These are phyloP conservation scores for Lithophane ornitopus DNA, from an alignment of 2,888 invertebrate species.

Conservation along the genomic window DNA sequence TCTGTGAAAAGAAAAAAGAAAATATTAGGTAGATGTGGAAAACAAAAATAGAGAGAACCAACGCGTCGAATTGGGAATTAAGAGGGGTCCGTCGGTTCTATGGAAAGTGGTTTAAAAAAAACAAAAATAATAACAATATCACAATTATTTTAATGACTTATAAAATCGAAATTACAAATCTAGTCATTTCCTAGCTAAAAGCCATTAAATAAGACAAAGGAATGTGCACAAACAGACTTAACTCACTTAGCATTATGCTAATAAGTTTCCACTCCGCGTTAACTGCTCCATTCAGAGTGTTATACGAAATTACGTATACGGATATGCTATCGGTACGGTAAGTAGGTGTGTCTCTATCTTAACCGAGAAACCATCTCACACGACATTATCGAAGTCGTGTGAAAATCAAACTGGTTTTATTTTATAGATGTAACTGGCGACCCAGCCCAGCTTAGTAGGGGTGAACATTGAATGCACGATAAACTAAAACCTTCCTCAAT, in stretches of 20 bases:
- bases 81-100: background rate
- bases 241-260: conserved; percentile 59
- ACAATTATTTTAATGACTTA: no score
- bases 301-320: conserved; percentile 20
- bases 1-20: conserved; percentile 73
- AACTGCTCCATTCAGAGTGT: conserved; percentile 39
- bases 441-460: background rate
- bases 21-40: background rate
- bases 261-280: conserved; percentile 38
- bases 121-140: no score
- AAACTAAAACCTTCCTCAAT: background rate
- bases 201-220: conserved; percentile 20
- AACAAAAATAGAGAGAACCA: background rate
- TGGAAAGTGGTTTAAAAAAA: background rate
- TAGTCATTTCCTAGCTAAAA: conserved; percentile 2
- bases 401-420: background rate
- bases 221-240: conserved; percentile 21
- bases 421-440: background rate
- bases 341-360: background rate
- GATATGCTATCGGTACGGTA: background rate
- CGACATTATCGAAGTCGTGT: background rate
- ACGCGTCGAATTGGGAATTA: background rate
- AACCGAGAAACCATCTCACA: background rate
- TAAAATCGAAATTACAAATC: background rate
- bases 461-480: background rate